Base-by-base conservation (phyloP, 2,888 invertebrate species). In the Halocaridina rubra region DNA sequence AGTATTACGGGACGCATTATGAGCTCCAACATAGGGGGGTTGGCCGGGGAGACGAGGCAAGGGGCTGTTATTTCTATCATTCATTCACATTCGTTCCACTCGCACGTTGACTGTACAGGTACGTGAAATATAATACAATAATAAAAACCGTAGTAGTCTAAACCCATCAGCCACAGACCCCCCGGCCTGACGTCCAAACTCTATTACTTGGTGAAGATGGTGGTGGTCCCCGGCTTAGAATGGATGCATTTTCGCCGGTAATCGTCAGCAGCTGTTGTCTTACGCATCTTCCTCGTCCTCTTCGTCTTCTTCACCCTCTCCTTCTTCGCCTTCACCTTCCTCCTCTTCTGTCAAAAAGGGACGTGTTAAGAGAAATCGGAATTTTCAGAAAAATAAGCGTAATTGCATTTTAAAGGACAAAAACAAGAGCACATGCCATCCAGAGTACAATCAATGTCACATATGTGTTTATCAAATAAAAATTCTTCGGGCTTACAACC, bases 41-140 rank as follows among this genome's bases (percentile, higher is more conserved):
- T 69, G 39, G 69, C 71, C 71, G 72, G 72, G 77, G 77, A 72
- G 77, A 71, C 69, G 32, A 71, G 82, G 72, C 72, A 59, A 71
- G 72, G 78, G 78, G 78, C 72, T 64, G 77, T 78, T n/a, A n/a
- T 30, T 69, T 53, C 72, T 33, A 46, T 71, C 78, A 77, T 72
- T 76, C 76, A 53, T 76, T 53, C 78, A 30, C 78, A 29, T 77
- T 67, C 82, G 69, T 77, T 57, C 76, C 82, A 57, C 59, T 82
- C 82, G 77, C 82, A 82, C 82, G n/a, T n/a, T 82, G 75, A 84
- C 77, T 84, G 82, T 84, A 84, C 82, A 84, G 82, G 82, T 84
- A 84, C 82, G 82, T 78, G 82, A 84, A 78, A 84, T 84, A 84
- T 84, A 84, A 84, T 84, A 84, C 82, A 78, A 84, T 84, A 82